These are phyloP conservation scores for Macheiramphus alcinus DNA, from an alignment of 2,113 vertebrate genomes.

Conservation along the genomic window DNA sequence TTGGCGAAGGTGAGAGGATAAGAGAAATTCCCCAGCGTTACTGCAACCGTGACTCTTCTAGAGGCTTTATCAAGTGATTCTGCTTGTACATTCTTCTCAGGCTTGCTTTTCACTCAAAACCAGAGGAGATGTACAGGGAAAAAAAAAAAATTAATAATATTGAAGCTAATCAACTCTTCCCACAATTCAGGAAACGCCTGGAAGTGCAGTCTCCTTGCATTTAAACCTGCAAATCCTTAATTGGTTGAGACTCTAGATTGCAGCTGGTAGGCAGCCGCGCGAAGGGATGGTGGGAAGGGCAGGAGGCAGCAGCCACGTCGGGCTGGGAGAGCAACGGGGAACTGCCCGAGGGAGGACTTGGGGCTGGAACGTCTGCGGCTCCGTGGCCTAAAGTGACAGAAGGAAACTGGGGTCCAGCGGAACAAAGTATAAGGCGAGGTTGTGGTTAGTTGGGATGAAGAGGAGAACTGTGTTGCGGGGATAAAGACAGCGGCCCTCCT, in stretches of 20 bases:
- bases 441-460: neutral
- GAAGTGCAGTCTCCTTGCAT: too few relatives aligned
- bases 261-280: too few relatives aligned
- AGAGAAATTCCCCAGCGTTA: neutral
- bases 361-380: neutral
- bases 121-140: neutral
- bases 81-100: neutral
- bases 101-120: neutral
- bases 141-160: too few relatives aligned
- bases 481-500: neutral
- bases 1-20: rapidly evolving
- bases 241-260: rapidly evolving
- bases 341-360: too few relatives aligned
- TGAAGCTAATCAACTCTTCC: neutral
- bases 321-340: neutral
- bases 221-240: too few relatives aligned
- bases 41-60: neutral
- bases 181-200: neutral
- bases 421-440: rapidly evolving
- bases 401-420: too few relatives aligned
- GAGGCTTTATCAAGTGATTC: neutral
- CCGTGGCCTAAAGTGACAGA: rapidly evolving
- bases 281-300: rapidly evolving
- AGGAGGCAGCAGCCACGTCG: neutral
- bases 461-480: neutral